Conservation (phyloP, 2,888 invertebrate species). For the Sesia apiformis region DNA sequence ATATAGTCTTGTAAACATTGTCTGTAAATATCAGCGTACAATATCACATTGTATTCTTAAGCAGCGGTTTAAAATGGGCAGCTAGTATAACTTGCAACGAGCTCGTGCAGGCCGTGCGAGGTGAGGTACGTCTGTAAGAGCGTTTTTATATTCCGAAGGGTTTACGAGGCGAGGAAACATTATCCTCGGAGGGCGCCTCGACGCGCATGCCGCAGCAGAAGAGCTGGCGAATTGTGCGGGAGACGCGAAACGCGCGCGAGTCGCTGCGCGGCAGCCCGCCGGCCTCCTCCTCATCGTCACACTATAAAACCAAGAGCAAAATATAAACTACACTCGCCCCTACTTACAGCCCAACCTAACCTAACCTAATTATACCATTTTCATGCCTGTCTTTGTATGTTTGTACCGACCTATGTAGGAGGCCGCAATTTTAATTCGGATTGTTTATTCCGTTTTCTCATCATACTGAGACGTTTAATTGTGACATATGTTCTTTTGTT, state of each 20-base stretch:
- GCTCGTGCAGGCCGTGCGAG: constrained; percentile 11
- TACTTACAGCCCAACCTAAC: neutral
- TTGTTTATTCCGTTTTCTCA: too few relatives aligned
- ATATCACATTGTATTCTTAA: neutral
- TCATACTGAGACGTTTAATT: too few relatives aligned
- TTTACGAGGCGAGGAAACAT: constrained; percentile 23
- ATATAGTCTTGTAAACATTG: neutral
- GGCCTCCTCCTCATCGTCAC: constrained; percentile 55
- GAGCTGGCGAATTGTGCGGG: constrained; percentile 49
- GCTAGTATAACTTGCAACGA: constrained; percentile 23
- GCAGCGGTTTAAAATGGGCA: constrained; percentile 32
- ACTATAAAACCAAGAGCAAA: constrained; percentile 33
- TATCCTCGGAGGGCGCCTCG: constrained; percentile 49
- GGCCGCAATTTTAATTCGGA: too few relatives aligned
- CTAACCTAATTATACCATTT: neutral
- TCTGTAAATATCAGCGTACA: neutral
- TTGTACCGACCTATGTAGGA: too few relatives aligned
- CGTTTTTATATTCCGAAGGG: constrained; percentile 30
- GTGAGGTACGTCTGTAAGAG: constrained; percentile 8
- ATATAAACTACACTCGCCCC: neutral
- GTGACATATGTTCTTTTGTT: too few relatives aligned
- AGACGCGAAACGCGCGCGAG: constrained; percentile 43
- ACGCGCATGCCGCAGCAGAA: constrained; percentile 56
- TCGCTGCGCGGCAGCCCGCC: constrained; percentile 64
- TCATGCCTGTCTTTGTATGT: too few relatives aligned